These are phyloP conservation scores for Lissocephala sabroskyi DNA, from an alignment of 2,888 invertebrate species.

Conservation along the genomic window DNA sequence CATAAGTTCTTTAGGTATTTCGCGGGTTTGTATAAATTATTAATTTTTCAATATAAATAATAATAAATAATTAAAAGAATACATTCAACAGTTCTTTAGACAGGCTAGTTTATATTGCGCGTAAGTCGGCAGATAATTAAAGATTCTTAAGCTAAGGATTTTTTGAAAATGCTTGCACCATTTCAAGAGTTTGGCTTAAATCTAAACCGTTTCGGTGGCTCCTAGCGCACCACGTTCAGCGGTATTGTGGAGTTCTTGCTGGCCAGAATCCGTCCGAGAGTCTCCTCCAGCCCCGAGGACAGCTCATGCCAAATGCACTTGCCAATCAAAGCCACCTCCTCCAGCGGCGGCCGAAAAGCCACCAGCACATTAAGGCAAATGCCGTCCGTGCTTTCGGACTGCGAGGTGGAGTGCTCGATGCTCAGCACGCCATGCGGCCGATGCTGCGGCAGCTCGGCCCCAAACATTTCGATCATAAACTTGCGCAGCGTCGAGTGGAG, in stretches of 20 bases:
- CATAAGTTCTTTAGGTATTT: too few relatives aligned
- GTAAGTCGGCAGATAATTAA: not conserved
- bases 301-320: slow-evolving; percentile 93
- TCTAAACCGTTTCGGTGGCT: slow-evolving; percentile 1
- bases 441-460: slow-evolving; percentile 88
- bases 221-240: slow-evolving; percentile 83
- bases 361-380: slow-evolving; percentile 87
- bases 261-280: slow-evolving; percentile 79
- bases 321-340: slow-evolving; percentile 88
- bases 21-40: too few relatives aligned
- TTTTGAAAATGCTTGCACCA: slow-evolving; percentile 25
- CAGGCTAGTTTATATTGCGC: too few relatives aligned
- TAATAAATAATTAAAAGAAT: slow-evolving; percentile 10
- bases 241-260: slow-evolving; percentile 85
- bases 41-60: too few relatives aligned
- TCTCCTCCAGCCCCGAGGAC: slow-evolving; percentile 78
- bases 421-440: slow-evolving; percentile 84
- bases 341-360: slow-evolving; percentile 86
- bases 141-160: not conserved
- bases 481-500: slow-evolving; percentile 88
- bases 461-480: slow-evolving; percentile 94
- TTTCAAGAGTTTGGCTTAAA: slow-evolving; percentile 8
- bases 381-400: slow-evolving; percentile 78
- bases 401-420: slow-evolving; percentile 79
- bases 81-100: not conserved